Base-by-base conservation (phyloP, 2,888 invertebrate species). In the Endotricha flammealis region DNA sequence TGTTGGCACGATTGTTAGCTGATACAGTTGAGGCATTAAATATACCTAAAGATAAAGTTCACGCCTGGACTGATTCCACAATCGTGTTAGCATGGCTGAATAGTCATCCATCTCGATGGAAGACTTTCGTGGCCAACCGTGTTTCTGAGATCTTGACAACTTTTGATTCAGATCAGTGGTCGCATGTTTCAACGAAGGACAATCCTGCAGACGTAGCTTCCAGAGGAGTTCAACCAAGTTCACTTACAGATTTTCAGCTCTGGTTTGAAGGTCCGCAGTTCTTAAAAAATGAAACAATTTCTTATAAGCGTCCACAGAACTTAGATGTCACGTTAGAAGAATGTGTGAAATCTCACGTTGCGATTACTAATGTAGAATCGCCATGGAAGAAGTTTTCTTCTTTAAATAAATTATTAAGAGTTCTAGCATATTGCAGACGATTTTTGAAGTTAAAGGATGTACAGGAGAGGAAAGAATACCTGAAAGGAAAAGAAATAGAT, bases 131-230 rank as follows among this genome's bases (percentile, higher is more conserved):
- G 7, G 41, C 41, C 12, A 44, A 44, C 22, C 6, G 44, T 10
- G 39, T 54, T 1, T 39, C 47, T 0, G 48, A 50, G 11, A 56
- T 64, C 3, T 29, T 52, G n/a, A 38, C 38, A 1, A 31, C 32
- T 4, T 3, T 52, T 7, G 39, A 50, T 4, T 12, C 28, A 4
- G 9, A 31, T 9, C 38, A 45, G 2, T 51, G 59, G 60, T 44
- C 31, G 17, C 50, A 58, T 27, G 49, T 57, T 2, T 5, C 35
- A 5, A 42, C 50, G 0, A 24, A 29, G 0, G 27, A 47, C 3
- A 61, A 61, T 32, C 55, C 58, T 2, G 57, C 57, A 0, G 60
- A 64, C 37, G 42, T 37, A 17, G 56, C 57, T 1, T 57, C 61
- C 8, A 36, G 59, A 10, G 55, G 58, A 6, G 5, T 57, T n/a